Evolutionary conservation across 2,113 vertebrate species (phyloP).

Genomic region (Anguilla japonica): DNA sequence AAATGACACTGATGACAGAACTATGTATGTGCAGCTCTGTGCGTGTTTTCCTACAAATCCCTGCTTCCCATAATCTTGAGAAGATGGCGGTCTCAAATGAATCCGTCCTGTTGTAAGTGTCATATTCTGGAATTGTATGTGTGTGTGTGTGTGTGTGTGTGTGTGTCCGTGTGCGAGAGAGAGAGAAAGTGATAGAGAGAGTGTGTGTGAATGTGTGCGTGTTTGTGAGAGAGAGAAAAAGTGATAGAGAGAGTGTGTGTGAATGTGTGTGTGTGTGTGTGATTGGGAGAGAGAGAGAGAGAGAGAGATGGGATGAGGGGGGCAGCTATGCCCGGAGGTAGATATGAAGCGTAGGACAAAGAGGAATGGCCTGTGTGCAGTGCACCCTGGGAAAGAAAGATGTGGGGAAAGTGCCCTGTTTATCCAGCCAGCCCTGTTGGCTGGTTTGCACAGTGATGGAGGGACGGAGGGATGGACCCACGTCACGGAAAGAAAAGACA

Average conservation of each 20-base stretch:
- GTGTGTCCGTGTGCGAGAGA: not conserved
- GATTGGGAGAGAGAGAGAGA: not conserved
- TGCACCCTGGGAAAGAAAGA: conserved; percentile 35
- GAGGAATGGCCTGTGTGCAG: conserved; percentile 36
- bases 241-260: not conserved
- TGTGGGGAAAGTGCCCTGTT: conserved; percentile 25
- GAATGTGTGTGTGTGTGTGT: not conserved
- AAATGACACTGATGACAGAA: not conserved
- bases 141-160: not conserved
- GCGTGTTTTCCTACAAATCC: not conserved
- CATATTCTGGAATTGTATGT: not conserved
- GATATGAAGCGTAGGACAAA: conserved; percentile 16
- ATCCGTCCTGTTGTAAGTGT: not conserved
- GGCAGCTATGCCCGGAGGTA: not conserved
- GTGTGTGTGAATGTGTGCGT: no score
- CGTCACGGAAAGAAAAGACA: conserved; percentile 21
- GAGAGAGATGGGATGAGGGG: not conserved
- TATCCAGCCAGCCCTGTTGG: conserved; percentile 37
- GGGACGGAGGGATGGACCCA: conserved; percentile 46
- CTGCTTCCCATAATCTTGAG: not conserved
- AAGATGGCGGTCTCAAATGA: not conserved
- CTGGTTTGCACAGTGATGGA: conserved; percentile 37
- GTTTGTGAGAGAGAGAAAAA: not conserved
- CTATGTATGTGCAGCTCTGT: not conserved
- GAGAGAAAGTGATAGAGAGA: not conserved